Evolutionary conservation across 2,113 vertebrate genomes (phyloP), one percentile per base, ranked within the genome.

Genomic region (Hiodon tergisus): DNA sequence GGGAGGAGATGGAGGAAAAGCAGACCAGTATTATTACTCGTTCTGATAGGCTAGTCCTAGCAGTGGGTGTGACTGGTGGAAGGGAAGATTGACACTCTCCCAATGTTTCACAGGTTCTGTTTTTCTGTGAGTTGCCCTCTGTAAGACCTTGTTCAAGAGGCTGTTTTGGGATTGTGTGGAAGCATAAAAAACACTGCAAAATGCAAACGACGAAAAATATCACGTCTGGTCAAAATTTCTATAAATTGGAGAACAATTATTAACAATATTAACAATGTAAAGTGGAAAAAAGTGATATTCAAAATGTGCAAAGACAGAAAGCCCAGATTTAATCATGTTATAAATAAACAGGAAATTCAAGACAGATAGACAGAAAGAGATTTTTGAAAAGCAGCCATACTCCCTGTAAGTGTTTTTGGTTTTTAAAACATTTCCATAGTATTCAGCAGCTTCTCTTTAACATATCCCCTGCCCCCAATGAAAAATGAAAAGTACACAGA

Each of bases 21-120:
- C 78, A 84, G 79, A 81, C 74, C 77, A 77, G 78, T 86, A 83
- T 91, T 89, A 91, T 88, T 90, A 86, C 79, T 79, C 84, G 85
- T 81, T 85, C 76, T 74, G 87, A 88, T 75, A 78, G 82, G 55
- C 84, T 87, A 86, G 81, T 83, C 69, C 81, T 77, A 82, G 70
- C 2, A 17, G 55, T 67, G 78, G 78, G 70, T 69, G 76, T 58
- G 81, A 73, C 76, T 77, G 73, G 73, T 3, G 48, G 62, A 58
- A 3, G 52, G 2, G 47, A 51, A 67, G 3, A 50, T 72, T 63
- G 70, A 16, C 52, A 54, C 67, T 69, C 31, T 31, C 31, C 31
- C 31, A 31, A 31, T 31, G 31, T 31, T 31, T 31, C 31, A n/a
- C 76, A 68, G 70, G 14, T 50, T 17, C 3, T 11, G 51, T 3